Evolutionary conservation across 2,113 vertebrate species (phyloP), one percentile per base, ranked within the genome.

Genomic region (Corythoichthys intestinalis): DNA sequence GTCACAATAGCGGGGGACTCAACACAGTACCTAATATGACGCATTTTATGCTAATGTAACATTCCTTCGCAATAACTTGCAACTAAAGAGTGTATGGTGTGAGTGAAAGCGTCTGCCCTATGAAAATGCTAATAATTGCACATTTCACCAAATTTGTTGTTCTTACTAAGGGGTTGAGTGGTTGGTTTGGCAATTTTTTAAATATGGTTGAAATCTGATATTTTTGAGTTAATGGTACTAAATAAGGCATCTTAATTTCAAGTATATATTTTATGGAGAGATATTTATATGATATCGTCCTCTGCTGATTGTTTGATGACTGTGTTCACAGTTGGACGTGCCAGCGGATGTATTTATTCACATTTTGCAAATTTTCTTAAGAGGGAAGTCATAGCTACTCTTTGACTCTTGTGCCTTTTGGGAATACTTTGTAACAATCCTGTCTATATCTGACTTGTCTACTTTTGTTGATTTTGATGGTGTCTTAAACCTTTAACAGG

Each of bases 261-360:
- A 80, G 78, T 84, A 76, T 82, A 73, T 85, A 76, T 88, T 78
- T 76, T 77, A 85, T 72, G 65, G 69, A 86, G 72, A 83, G 65
- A 66, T 85, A 87, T 88, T 79, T 86, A 75, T 86, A 67, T 63
- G 69, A 76, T 64, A 59, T 73, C 85, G 78, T 76, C 71, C 71
- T 83, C 77, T 85, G 85, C 80, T 86, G 77, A 67, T 77, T 82
- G 73, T 71, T 86, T 88, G 83, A 87, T 41, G 75, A 79, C 77
- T 12, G 85, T 79, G 86, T 63, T 71, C 48, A 41, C 80, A 38
- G 77, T 90, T 84, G 84, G 83, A 90, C 77, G 71, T 63, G 66
- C 67, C 84, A 83, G 85, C 83, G 86, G 83, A 87, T 85, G 87
- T 90, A 90, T 90, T 89, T 91, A 91, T 92, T 89, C 73, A 78